Percentiles rank a stretch among this genome's conserved stretches.
These are phyloP conservation scores for Acropternis orthonyx DNA, from an alignment of 2,797 vertebrate species.

Conservation along the genomic window DNA sequence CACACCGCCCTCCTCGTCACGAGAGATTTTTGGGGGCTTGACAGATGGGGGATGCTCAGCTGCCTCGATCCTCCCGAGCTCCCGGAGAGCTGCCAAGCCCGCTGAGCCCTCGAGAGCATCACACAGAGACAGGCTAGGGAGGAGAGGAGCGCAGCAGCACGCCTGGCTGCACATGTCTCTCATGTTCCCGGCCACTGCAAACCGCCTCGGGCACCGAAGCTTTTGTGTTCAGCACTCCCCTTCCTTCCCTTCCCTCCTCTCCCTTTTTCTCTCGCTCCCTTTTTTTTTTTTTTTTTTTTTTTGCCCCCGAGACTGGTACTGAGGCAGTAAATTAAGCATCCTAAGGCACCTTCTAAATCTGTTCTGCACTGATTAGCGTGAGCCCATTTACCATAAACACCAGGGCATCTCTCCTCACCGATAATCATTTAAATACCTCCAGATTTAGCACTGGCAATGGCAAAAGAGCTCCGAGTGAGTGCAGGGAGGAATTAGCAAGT, in stretches of 20 bases:
- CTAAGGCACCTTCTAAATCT: slow-evolving; percentile 68
- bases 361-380: slow-evolving; percentile 72
- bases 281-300: background rate
- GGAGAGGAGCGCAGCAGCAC: background rate
- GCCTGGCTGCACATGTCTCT: slow-evolving; percentile 43
- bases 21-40: background rate
- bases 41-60: background rate
- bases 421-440: slow-evolving; percentile 67
- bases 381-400: slow-evolving; percentile 58
- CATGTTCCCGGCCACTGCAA: background rate
- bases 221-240: slow-evolving; percentile 10
- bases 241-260: background rate
- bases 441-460: slow-evolving; percentile 47
- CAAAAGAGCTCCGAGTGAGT: slow-evolving; percentile 22
- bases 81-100: background rate
- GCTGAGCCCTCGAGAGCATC: background rate
- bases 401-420: slow-evolving; percentile 38
- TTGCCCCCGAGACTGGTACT: background rate
- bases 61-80: background rate
- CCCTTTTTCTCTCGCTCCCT: background rate
- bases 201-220: background rate
- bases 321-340: slow-evolving; percentile 69
- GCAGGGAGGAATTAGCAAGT: slow-evolving; percentile 55
- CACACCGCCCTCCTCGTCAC: accelerated
- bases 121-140: background rate